These are phyloP conservation scores for Zaprionus africanus DNA, from an alignment of 1,140 invertebrate genomes.

Conservation along the genomic window DNA sequence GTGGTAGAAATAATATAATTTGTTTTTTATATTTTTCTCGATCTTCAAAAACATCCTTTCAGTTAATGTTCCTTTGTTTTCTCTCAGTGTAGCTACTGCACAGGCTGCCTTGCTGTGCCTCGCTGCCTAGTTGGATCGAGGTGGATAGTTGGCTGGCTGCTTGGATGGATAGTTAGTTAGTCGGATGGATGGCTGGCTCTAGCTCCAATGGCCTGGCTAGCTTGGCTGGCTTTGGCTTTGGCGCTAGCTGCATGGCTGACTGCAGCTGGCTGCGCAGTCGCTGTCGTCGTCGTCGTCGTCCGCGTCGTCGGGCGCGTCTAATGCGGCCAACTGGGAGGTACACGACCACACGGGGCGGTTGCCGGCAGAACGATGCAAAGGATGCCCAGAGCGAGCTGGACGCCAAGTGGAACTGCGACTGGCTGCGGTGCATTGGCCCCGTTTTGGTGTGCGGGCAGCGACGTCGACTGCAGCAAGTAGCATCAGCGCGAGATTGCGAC, in stretches of 20 bases:
- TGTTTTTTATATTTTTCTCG: not conserved
- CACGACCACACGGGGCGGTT: slow-evolving; percentile 49
- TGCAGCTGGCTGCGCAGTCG: slow-evolving; percentile 58
- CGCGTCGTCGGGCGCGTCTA: slow-evolving; percentile 18
- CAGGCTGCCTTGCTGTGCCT: slow-evolving; percentile 45
- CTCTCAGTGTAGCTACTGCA: slow-evolving; percentile 24
- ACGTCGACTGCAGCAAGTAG: slow-evolving; percentile 46
- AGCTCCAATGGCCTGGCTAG: slow-evolving; percentile 43
- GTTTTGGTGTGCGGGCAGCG: slow-evolving; percentile 44
- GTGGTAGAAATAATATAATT: too few species aligned
- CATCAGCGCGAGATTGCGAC: not conserved
- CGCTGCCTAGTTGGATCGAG: slow-evolving; percentile 37
- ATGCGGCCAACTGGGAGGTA: slow-evolving; percentile 58
- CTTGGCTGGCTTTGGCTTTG: slow-evolving; percentile 18
- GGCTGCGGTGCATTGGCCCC: slow-evolving; percentile 50
- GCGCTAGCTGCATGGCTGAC: slow-evolving; percentile 71
- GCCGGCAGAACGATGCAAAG: slow-evolving; percentile 47
- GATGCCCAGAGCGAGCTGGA: slow-evolving; percentile 51
- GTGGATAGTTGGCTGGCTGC: slow-evolving; percentile 50
- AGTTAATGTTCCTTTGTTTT: not conserved
- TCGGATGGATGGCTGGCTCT: slow-evolving; percentile 53
- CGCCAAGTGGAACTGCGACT: slow-evolving; percentile 26
- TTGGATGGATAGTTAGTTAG: slow-evolving; percentile 43
- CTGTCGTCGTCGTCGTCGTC: not conserved
- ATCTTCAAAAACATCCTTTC: not conserved